Percentiles rank a stretch among this genome's conserved stretches.
phyloP scores from a whole-genome alignment of 1,140 invertebrate genomes.

The Pseudomyrmex dendroicus region DNA sequence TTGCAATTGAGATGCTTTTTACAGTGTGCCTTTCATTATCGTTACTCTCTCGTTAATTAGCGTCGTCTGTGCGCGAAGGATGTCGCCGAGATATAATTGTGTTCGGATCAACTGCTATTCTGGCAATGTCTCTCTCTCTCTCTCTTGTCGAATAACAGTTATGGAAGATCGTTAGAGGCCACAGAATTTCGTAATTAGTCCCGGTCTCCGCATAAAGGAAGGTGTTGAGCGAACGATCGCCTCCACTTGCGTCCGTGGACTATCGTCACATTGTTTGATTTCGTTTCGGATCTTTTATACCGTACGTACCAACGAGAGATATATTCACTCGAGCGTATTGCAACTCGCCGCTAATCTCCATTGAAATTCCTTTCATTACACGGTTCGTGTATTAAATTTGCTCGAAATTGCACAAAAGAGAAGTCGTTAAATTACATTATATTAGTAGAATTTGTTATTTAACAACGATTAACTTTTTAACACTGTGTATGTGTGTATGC shows the following conservation, averaged over 20 bases:
- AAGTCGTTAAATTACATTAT: constrained; percentile 1
- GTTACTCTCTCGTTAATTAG: constrained; percentile 65
- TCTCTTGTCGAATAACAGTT: constrained; percentile 64
- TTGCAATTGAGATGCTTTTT: constrained; percentile 34
- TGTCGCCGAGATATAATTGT: constrained; percentile 62
- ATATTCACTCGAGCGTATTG: constrained; percentile 26
- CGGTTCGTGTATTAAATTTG: not conserved
- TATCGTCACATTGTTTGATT: constrained; percentile 63
- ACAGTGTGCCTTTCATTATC: constrained; percentile 62
- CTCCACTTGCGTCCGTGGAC: constrained; percentile 48
- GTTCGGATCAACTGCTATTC: constrained; percentile 63
- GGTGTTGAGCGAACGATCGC: constrained; percentile 62
- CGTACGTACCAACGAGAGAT: constrained; percentile 6
- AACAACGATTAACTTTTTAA: constrained; percentile 1
- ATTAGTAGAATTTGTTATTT: too few species aligned
- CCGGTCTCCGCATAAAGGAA: constrained; percentile 27
- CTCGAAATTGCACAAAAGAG: constrained; percentile 6
- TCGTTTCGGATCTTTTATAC: constrained; percentile 45
- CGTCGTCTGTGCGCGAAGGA: constrained; percentile 30
- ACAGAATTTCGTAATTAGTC: constrained; percentile 70
- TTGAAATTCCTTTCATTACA: constrained; percentile 16
- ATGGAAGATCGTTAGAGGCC: constrained; percentile 53
- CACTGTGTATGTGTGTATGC: not conserved
- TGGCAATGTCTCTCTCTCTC: not conserved
- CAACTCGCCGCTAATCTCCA: constrained; percentile 6